phyloP scores from a whole-genome alignment of 2,113 vertebrate genomes.

The Lontra canadensis region DNA sequence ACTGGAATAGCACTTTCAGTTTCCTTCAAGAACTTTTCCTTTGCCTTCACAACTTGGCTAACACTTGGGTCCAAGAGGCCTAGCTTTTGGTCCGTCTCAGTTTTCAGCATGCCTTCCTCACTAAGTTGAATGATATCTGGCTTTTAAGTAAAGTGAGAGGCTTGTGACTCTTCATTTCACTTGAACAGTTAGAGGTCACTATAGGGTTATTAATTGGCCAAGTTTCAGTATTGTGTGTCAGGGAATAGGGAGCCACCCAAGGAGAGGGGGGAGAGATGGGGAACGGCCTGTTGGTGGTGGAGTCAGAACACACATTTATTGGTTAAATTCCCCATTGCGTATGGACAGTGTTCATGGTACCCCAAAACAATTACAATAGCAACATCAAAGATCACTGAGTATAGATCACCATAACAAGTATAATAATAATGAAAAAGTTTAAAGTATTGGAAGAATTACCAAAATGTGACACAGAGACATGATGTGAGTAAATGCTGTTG shows the following conservation, averaged over 20 bases:
- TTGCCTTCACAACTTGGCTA: neutral
- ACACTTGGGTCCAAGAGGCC: neutral
- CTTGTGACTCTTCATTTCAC: neutral
- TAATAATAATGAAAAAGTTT: neutral
- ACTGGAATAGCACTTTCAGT: no score
- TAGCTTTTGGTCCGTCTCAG: neutral
- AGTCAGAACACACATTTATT: neutral
- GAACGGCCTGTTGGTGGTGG: neutral
- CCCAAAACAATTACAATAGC: neutral
- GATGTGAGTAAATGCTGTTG: neutral
- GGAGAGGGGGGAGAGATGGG: neutral
- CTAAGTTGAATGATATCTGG: neutral
- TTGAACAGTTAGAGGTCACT: neutral
- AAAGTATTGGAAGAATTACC: neutral
- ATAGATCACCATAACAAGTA: neutral
- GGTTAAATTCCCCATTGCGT: neutral
- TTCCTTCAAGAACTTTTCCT: neutral
- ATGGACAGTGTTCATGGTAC: neutral
- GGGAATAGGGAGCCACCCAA: neutral
- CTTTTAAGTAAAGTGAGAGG: neutral
- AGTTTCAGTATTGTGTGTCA: neutral
- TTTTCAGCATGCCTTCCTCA: neutral
- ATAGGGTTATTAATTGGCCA: neutral
- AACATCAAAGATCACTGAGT: neutral
- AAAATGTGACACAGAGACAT: neutral